Base-by-base conservation (phyloP, 2,888 invertebrate genomes). In the Zygaena filipendulae region DNA sequence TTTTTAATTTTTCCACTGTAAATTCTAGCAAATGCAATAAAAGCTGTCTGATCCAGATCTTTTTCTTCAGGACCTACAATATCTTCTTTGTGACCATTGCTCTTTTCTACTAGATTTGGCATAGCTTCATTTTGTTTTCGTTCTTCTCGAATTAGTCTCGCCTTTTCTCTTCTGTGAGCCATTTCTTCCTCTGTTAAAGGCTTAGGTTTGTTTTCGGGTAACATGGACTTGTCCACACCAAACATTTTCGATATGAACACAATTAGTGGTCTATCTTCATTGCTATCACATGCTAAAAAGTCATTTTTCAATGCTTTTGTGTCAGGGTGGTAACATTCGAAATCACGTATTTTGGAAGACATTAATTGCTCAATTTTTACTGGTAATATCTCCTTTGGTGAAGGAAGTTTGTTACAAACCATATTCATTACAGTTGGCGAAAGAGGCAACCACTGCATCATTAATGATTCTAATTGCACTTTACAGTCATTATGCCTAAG, bases 241-340 rank as follows among this genome's bases (percentile, higher is more conserved):
- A 92, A 89, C 95, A 97, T 95, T 83, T 97, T 95, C 0, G 95
- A 95, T 46, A 92, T 84, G 80, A 84, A 92, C 39, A 87, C 87
- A 62, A 88, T 87, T 27, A 87, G 71, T 19, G 91, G 89, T 40
- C 82, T 84, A 40, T 85, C 70, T 2, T 80, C 66, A 37, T 81
- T 74, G 33, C 84, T 81, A 62, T 84, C 85, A 74, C 90, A 95
- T 33, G 80, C 82, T 45, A 84, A 58, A 52, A 89, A 88, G 53
- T 85, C 87, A 39, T 84, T 64, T 71, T 87, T 90, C 3, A 93
- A 80, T 35, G 75, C 70, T 62, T 87, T 85, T 2, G 92, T 92
- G 56, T 89, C 84, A 1, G 59, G 49, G 1, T 88, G 87, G 40
- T 90, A 80, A 0, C 85, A 81, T 18, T 85, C 83, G 42, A 92